Conservation (phyloP, 2,797 vertebrate genomes). For the Petrocephalus schoutedeni region DNA sequence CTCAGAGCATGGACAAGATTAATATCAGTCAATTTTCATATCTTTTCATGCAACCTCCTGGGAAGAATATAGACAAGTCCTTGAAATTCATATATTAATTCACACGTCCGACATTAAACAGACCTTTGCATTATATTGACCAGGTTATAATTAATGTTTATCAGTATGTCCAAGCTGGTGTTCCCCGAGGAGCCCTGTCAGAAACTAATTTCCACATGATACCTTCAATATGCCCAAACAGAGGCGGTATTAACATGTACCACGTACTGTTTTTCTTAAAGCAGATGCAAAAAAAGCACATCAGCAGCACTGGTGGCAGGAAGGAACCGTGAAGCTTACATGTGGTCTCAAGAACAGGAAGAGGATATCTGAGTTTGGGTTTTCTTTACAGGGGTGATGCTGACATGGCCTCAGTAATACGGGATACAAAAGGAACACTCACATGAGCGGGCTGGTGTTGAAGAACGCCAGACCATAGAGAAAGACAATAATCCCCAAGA, state of each 20-base stretch:
- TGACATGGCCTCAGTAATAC: background rate
- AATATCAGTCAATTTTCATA: background rate
- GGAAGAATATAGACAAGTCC: background rate
- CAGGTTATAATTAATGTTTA: background rate
- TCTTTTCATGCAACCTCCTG: background rate
- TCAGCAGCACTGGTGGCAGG: background rate
- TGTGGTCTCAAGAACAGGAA: background rate
- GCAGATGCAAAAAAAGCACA: background rate
- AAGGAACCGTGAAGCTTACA: background rate
- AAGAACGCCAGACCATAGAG: slow-evolving; percentile 73
- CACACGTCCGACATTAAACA: background rate
- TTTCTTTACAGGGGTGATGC: background rate
- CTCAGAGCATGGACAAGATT: background rate
- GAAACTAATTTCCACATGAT: background rate
- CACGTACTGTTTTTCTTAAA: background rate
- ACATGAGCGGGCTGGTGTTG: slow-evolving; percentile 80
- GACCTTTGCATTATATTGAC: background rate
- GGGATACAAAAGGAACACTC: slow-evolving; percentile 39
- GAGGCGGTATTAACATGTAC: background rate
- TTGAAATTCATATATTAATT: background rate
- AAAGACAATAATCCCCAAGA: slow-evolving; percentile 66
- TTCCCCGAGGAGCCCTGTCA: background rate
- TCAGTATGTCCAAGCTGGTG: background rate
- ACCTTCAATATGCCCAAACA: background rate
- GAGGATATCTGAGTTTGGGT: background rate